Base-by-base conservation (phyloP, 2,888 invertebrate genomes). In the Eledona agricola region DNA sequence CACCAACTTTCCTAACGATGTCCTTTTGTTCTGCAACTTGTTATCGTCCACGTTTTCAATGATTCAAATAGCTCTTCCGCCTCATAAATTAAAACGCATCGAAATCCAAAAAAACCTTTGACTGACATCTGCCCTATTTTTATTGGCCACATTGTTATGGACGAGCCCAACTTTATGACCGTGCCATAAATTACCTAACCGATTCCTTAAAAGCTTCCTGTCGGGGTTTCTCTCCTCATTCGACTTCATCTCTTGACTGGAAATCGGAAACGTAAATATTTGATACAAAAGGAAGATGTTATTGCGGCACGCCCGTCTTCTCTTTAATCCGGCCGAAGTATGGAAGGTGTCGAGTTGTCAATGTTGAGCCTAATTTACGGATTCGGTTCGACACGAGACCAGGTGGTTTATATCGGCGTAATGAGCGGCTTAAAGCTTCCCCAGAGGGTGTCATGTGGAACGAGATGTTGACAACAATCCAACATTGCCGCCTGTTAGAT, bases 351-450 rank as follows among this genome's bases (percentile, higher is more conserved):
- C 38, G 38, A 38, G 11, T 38, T 38, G 38, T 38, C 38, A 47
- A 26, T 37, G 47, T 50, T 50, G 49, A 50, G 49, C 40, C 49
- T 50, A 50, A 50, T 50, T 50, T 50, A 50, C 49, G 19, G 32
- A 50, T 50, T 50, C 32, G 5, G 32, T 32, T 26, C 29, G 26
- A 34, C 37, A 60, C 59, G 55, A 55, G 55, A 57, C 69, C 72
- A 72, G 72, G 72, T 72, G 72, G 67, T 60, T 67, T 66, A 59
- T 66, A 61, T 72, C 67, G 47, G 51, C 40, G 62, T 72, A 72
- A 72, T 69, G 70, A 72, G 71, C 58, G 60, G 62, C 61, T 66
- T 69, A 67, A 64, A 54, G 10, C 34, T 31, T 32, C 50, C 49
- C 31, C 45, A 38, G 37, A 22, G 25, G 35, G 42, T 49, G 40